Percentiles rank a stretch among this genome's conserved stretches.
Conservation (phyloP, 2,888 invertebrate genomes). For the Thalpophila matura region DNA sequence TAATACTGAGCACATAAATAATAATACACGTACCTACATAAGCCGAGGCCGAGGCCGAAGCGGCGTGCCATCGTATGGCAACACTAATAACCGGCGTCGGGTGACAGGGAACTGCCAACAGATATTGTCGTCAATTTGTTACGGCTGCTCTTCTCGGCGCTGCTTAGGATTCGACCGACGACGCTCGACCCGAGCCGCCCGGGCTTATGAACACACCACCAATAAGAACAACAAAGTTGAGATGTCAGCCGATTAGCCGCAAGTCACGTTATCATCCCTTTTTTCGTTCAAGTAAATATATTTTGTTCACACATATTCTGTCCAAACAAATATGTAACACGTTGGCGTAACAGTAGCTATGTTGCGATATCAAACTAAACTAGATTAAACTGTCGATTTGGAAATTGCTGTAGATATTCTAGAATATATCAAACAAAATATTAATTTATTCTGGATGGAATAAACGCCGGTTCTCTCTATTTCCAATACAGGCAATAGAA, state of each 20-base stretch:
- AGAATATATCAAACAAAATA: constrained; percentile 17
- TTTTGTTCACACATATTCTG: constrained; percentile 66
- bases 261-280: constrained; percentile 81
- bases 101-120: constrained; percentile 84
- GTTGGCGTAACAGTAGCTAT: constrained; percentile 15
- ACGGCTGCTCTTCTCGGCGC: constrained; percentile 75
- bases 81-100: constrained; percentile 80
- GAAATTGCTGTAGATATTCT: constrained; percentile 15
- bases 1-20: constrained; percentile 64
- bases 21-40: constrained; percentile 62
- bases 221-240: constrained; percentile 88
- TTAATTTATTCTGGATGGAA: constrained; percentile 22
- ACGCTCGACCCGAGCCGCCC: constrained; percentile 76
- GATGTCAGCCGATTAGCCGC: constrained; percentile 85
- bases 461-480: constrained; percentile 7
- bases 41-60: constrained; percentile 43
- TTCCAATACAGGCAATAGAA: constrained; percentile 18
- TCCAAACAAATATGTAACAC: constrained; percentile 51
- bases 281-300: constrained; percentile 76
- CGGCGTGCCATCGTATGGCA: constrained; percentile 62
- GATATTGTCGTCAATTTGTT: constrained; percentile 89
- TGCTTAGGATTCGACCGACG: constrained; percentile 85
- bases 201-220: constrained; percentile 85
- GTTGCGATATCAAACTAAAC: constrained; percentile 20
- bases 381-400: constrained; percentile 21